Conservation (phyloP, 2,888 invertebrate species). For the Cyclophora albipunctata region DNA sequence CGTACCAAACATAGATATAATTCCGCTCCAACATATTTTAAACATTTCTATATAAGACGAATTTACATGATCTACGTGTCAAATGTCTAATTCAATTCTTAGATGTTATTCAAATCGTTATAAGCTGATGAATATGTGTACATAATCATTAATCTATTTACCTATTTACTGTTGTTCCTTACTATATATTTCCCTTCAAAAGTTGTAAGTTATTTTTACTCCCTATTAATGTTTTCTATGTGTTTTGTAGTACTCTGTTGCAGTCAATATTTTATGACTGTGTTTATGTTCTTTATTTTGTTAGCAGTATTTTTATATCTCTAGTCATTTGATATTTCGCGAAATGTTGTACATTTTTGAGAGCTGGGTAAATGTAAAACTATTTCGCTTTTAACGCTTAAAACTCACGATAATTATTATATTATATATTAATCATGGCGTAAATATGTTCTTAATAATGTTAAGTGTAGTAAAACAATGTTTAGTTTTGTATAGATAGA, state of each 20-base stretch:
- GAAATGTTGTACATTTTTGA: conserved; percentile 63
- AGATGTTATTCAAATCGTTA: conserved; percentile 50
- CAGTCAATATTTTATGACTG: conserved; percentile 36
- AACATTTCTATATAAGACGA: conserved; percentile 33
- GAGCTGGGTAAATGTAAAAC: conserved; percentile 72
- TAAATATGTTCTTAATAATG: conserved; percentile 45
- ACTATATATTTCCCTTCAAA: background rate
- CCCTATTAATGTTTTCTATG: background rate
- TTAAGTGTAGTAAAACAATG: conserved; percentile 57
- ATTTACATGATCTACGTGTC: conserved; percentile 26
- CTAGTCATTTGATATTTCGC: conserved; percentile 21
- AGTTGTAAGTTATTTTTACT: background rate
- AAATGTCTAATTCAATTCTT: conserved; percentile 48
- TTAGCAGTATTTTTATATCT: conserved; percentile 8
- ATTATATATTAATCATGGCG: conserved; percentile 35
- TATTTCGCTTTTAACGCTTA: conserved; percentile 41
- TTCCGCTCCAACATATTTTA: conserved; percentile 43
- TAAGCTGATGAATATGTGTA: conserved; percentile 55
- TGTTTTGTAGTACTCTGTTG: conserved; percentile 19
- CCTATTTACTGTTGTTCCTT: conserved; percentile 20
- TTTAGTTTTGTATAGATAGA: conserved; percentile 69
- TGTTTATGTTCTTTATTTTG: conserved; percentile 26
- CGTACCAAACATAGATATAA: conserved; percentile 35
- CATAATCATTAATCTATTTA: conserved; percentile 53
- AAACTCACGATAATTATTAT: conserved; percentile 13